Conservation (phyloP, 2,797 vertebrate genomes). For the Spinus pinus region DNA sequence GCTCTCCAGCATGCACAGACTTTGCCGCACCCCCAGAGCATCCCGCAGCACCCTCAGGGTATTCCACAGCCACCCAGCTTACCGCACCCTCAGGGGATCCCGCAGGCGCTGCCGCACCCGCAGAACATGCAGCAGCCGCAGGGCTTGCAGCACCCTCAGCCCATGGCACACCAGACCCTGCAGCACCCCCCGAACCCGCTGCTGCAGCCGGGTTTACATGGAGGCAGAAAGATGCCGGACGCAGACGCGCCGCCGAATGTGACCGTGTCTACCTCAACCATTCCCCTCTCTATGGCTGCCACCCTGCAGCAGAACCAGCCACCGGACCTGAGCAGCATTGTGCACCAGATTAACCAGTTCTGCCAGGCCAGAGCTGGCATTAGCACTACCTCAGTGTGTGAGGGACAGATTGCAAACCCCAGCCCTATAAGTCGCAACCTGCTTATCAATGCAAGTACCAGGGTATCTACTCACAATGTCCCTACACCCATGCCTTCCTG, state of each 20-base stretch:
- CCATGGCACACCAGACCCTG: constrained; percentile 77
- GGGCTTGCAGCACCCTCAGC: constrained; percentile 85
- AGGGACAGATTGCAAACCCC: constrained; percentile 99
- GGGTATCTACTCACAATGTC: constrained; percentile 91
- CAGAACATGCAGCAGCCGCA: constrained; percentile 80
- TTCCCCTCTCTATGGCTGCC: constrained; percentile 96
- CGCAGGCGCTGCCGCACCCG: constrained; percentile 83
- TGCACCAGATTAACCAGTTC: constrained; percentile 99
- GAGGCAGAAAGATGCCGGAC: constrained; percentile 90
- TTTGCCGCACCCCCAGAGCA: constrained; percentile 81
- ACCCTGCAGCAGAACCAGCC: constrained; percentile 91
- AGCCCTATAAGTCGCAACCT: constrained; percentile 98
- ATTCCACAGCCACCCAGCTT: constrained; percentile 85
- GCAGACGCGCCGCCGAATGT: constrained; percentile 96
- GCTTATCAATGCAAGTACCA: constrained; percentile 97
- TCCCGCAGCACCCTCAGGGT: constrained; percentile 82
- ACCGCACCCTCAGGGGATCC: constrained; percentile 80
- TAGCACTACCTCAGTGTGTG: constrained; percentile 93
- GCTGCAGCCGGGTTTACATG: constrained; percentile 80
- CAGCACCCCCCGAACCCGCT: constrained; percentile 83
- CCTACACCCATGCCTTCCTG: constrained; percentile 84
- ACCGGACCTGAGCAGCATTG: constrained; percentile 96
- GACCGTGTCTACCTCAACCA: constrained; percentile 99
- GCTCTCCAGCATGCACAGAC: constrained; percentile 82
- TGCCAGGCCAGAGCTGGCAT: constrained; percentile 94